A percentile compares a stretch with the other conserved stretches of the same genome.
Conservation (phyloP, 2,113 vertebrate genomes). For the Tyrannus savana region DNA sequence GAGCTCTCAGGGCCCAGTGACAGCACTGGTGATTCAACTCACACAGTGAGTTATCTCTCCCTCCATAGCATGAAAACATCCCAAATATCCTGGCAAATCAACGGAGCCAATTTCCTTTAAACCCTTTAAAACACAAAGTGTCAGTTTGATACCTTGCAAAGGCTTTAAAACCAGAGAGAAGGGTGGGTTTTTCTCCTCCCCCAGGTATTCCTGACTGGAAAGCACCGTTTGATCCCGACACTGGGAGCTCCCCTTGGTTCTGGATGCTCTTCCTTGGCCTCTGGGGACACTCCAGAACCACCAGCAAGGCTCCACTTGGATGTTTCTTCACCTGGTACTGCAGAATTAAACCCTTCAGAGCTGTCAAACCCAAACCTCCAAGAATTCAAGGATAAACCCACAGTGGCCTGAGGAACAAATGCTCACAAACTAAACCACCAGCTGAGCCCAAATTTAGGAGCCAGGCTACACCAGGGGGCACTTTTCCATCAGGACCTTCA, state of each 20-base stretch:
- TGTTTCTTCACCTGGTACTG: background rate
- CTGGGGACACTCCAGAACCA: background rate
- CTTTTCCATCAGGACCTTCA: background rate
- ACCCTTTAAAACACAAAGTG: background rate
- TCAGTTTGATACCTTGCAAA: background rate
- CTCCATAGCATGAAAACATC: background rate
- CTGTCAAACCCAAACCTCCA: background rate
- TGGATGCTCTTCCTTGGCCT: background rate
- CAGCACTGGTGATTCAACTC: background rate
- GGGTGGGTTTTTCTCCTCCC: rapidly evolving
- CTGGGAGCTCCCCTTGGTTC: background rate
- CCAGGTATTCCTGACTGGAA: background rate
- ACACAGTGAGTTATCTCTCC: background rate
- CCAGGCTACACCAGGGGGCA: background rate
- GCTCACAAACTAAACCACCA: background rate
- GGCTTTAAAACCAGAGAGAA: background rate
- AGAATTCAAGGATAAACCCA: background rate
- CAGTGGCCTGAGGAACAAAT: rapidly evolving
- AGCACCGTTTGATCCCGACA: background rate
- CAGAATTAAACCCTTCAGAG: background rate
- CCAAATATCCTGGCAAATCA: background rate
- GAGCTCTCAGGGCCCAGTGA: background rate
- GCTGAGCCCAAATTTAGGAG: background rate
- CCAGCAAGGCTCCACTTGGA: background rate
- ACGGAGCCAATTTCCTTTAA: background rate